Conservation (phyloP, 2,113 vertebrate genomes). For the Phycodurus eques region DNA sequence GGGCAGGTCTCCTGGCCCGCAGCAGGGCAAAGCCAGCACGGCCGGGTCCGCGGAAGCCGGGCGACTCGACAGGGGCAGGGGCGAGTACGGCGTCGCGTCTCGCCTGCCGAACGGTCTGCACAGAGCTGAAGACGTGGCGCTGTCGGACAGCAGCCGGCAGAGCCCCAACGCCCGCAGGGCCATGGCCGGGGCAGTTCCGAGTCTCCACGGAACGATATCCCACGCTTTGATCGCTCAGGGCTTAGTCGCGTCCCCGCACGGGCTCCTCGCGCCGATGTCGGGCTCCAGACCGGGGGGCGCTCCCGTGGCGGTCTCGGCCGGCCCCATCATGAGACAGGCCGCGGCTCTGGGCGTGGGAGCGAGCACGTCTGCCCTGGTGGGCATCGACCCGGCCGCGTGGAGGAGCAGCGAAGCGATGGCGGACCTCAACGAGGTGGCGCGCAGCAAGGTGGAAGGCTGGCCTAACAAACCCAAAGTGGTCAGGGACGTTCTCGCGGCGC, state of each 20-base stretch:
- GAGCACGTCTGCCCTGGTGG: conserved; percentile 65
- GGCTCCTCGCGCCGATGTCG: conserved; percentile 64
- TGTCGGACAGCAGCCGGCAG: conserved; percentile 78
- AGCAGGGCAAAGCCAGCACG: conserved; percentile 72
- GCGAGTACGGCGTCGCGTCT: conserved; percentile 76
- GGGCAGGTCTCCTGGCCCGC: conserved; percentile 84
- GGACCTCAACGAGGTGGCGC: conserved; percentile 80
- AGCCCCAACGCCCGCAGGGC: conserved; percentile 80
- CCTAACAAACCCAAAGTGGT: conserved; percentile 80
- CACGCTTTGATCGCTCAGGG: conserved; percentile 80
- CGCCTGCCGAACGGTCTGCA: conserved; percentile 83
- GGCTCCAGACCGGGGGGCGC: conserved; percentile 62
- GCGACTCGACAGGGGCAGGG: conserved; percentile 70
- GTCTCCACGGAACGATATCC: conserved; percentile 61
- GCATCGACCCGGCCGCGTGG: conserved; percentile 63
- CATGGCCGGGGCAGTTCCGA: conserved; percentile 74
- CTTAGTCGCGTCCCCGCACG: conserved; percentile 70
- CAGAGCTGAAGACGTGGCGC: conserved; percentile 69
- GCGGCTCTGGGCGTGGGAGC: conserved; percentile 64
- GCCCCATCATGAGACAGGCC: conserved; percentile 70
- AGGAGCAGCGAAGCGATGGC: conserved; percentile 67
- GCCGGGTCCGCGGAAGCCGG: conserved; percentile 63
- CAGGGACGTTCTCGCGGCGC: conserved; percentile 77
- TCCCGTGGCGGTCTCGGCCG: conserved; percentile 66
- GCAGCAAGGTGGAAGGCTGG: conserved; percentile 82